phyloP scores from a whole-genome alignment of 2,113 vertebrate species.

The Pituophis catenifer region DNA sequence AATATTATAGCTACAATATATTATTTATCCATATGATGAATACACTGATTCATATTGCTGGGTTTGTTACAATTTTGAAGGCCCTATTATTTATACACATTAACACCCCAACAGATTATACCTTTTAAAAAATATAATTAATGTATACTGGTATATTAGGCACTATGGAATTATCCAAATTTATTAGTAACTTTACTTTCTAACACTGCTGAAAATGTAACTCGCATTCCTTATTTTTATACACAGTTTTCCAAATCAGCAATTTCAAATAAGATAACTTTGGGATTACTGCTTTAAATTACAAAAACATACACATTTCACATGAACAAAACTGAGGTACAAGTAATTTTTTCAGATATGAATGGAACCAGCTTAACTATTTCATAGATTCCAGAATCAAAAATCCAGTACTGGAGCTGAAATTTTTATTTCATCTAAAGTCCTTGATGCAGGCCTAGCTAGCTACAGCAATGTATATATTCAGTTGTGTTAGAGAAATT shows the following conservation, averaged over 20 bases:
- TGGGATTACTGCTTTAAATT: constrained; percentile 5
- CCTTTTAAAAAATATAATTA: constrained; percentile 54
- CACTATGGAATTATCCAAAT: constrained; percentile 41
- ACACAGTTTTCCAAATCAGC: not conserved
- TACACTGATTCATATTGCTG: constrained; percentile 4
- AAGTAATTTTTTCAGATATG: constrained; percentile 45
- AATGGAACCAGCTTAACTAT: constrained; percentile 12
- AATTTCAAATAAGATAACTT: not conserved
- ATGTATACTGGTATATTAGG: constrained; percentile 46
- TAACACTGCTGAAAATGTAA: constrained; percentile 26
- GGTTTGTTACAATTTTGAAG: constrained; percentile 33
- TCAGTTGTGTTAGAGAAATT: constrained; percentile 11
- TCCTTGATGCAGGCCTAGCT: constrained; percentile 20
- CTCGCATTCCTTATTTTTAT: constrained; percentile 1
- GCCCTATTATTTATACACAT: constrained; percentile 41
- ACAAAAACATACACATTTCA: not conserved
- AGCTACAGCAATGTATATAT: constrained; percentile 26
- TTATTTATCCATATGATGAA: not conserved
- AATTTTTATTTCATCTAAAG: constrained; percentile 22
- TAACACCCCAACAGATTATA: constrained; percentile 39
- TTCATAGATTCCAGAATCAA: constrained; percentile 23
- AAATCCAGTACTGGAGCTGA: constrained; percentile 27
- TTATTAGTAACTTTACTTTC: constrained; percentile 44
- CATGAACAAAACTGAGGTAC: not conserved
- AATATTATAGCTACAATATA: not conserved